phyloP scores from a whole-genome alignment of 2,113 vertebrate species.

The Nymphicus hollandicus region DNA sequence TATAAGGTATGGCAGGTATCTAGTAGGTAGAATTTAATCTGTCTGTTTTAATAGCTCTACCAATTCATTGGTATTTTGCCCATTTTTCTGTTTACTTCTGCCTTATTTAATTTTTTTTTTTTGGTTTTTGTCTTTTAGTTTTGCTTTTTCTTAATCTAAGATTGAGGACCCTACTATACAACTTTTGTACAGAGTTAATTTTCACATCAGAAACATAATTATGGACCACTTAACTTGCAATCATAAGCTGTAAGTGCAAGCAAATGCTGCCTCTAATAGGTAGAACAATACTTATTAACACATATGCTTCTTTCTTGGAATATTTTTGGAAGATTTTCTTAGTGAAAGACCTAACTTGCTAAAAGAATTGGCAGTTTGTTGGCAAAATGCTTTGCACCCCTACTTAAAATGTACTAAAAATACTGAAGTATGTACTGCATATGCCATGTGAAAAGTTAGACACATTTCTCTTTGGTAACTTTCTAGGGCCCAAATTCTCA shows the following conservation, averaged over 20 bases:
- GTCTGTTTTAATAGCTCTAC: not conserved
- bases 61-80: not conserved
- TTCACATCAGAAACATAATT: not conserved
- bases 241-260: not conserved
- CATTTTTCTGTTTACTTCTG: not conserved
- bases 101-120: not conserved
- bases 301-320: not conserved
- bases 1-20: not conserved
- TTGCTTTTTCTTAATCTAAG: not conserved
- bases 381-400: not conserved
- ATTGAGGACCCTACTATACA: not conserved
- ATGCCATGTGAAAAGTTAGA: not conserved
- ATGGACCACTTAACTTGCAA: not conserved
- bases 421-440: not conserved
- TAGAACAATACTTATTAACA: not conserved
- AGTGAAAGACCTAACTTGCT: not conserved
- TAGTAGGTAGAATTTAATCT: not conserved
- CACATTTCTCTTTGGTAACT: not conserved
- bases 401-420: not conserved
- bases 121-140: rapidly evolving
- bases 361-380: not conserved
- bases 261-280: not conserved
- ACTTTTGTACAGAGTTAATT: not conserved
- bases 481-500: not conserved
- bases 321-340: not conserved